Evolutionary conservation across 2,888 invertebrate species (phyloP), one percentile per base, ranked within the genome.

Genomic region (Balanococcus diminutus): DNA sequence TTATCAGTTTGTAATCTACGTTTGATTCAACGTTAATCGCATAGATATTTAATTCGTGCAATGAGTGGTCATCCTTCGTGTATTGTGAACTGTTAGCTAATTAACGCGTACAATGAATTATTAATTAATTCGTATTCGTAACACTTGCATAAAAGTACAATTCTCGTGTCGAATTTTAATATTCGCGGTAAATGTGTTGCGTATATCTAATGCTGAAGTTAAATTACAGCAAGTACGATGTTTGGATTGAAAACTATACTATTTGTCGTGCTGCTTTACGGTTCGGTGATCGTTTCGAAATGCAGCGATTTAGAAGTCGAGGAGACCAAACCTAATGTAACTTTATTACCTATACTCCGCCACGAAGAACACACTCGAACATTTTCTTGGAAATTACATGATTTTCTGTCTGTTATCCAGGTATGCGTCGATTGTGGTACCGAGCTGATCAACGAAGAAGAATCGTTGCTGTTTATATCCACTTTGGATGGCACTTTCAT

Each of bases 401-500:
- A n/a, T n/a, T 86, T 84, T 82, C 51, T 28, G 25, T 4, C 46
- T 36, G 84, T 51, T 19, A 51, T 79, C 2, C 79, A 84, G 82
- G 85, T 46, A 5, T 81, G 79, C 56, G 39, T 46, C 19, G 86
- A 86, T 5, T 67, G 72, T 88, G 92, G 90, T 89, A 94, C 94
- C 5, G 94, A 94, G 89, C 89, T 94, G 88, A 93, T 94, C 75
- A 91, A 93, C 87, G 93, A 93, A 88, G 89, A 91, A 79, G 93
- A 94, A 89, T 92, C 95, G 88, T 91, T 95, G 72, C 91, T 98
- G 88, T 92, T 98, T 87, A 95, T 98, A 89, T 96, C 98, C 75
- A 98, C 98, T 81, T 92, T 99, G 88, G 97, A 97, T 89, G 99
- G 99, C 88, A 94, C 95, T 87, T 93, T 99, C 89, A 94, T 95